phyloP scores from a whole-genome alignment of 2,113 vertebrate genomes.

The Tychaedon coryphoeus region DNA sequence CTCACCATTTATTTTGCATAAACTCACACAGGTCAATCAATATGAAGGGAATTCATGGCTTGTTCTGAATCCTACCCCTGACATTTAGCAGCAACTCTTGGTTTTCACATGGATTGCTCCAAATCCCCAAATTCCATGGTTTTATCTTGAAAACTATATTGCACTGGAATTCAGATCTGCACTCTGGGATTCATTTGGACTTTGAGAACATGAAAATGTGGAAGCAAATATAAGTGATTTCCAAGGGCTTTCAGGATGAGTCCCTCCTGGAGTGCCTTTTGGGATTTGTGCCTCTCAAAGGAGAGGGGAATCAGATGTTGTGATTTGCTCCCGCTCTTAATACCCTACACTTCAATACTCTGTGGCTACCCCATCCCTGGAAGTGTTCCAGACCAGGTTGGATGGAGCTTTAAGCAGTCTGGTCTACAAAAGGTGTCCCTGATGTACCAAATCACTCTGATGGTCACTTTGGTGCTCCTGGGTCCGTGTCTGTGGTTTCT shows the following conservation, averaged over 20 bases:
- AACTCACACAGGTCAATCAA: not conserved
- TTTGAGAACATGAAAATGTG: not conserved
- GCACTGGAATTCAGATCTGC: not conserved
- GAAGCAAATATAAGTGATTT: not conserved
- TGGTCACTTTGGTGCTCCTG: not conserved
- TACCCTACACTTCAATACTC: not conserved
- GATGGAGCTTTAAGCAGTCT: not conserved
- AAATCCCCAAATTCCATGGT: not conserved
- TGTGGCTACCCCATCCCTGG: not conserved
- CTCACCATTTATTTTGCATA: not conserved
- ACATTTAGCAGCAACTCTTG: rapidly evolving
- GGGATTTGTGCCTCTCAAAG: not conserved
- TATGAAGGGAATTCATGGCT: not conserved
- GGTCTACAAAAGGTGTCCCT: not conserved
- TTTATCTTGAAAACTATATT: not conserved
- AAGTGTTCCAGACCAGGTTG: not conserved
- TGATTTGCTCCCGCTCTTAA: not conserved
- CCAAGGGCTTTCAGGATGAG: not conserved
- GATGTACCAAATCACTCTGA: not conserved
- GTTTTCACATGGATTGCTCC: not conserved
- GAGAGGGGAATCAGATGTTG: not conserved
- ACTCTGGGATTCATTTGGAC: not conserved
- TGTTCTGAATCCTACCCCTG: not conserved
- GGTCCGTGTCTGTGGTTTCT: not conserved
- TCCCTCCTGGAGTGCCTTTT: not conserved